Evolutionary conservation across 2,888 invertebrate genomes (phyloP).

Genomic region (Zhuqinia jingwanae): DNA sequence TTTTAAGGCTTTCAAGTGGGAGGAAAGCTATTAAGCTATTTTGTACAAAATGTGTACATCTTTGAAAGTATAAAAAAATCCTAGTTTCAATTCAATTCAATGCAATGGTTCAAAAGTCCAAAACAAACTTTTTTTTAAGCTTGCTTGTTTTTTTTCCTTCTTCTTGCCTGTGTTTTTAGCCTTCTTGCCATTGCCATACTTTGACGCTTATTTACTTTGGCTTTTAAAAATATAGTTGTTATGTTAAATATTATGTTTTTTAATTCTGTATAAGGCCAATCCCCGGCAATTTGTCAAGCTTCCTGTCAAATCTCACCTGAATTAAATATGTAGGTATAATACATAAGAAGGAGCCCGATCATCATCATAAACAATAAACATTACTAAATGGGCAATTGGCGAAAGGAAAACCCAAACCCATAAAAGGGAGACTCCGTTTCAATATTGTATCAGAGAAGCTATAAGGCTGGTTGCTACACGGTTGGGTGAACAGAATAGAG

Average conservation of each 20-base stretch:
- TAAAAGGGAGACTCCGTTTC: background rate
- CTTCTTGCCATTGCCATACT: too few species aligned
- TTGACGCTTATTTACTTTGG: too few species aligned
- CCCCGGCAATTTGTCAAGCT: conserved; percentile 18
- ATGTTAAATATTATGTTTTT: background rate
- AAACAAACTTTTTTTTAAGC: too few species aligned
- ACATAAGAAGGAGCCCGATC: background rate
- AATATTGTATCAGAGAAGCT: background rate
- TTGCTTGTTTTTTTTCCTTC: too few species aligned
- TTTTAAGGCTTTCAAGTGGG: background rate
- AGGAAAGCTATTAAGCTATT: too few species aligned
- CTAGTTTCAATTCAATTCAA: too few species aligned
- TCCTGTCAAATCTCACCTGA: conserved; percentile 24
- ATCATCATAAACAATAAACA: background rate
- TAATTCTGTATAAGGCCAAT: background rate
- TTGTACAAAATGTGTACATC: too few species aligned
- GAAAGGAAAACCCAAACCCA: background rate
- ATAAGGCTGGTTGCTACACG: background rate
- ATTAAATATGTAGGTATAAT: too few species aligned
- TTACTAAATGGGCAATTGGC: background rate
- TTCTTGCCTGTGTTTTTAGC: too few species aligned
- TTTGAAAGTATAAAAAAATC: too few species aligned
- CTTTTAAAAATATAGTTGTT: background rate
- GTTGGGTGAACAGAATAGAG: too few species aligned
- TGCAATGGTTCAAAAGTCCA: too few species aligned